phyloP scores from a whole-genome alignment of 2,888 invertebrate species.

The Spodoptera picta region DNA sequence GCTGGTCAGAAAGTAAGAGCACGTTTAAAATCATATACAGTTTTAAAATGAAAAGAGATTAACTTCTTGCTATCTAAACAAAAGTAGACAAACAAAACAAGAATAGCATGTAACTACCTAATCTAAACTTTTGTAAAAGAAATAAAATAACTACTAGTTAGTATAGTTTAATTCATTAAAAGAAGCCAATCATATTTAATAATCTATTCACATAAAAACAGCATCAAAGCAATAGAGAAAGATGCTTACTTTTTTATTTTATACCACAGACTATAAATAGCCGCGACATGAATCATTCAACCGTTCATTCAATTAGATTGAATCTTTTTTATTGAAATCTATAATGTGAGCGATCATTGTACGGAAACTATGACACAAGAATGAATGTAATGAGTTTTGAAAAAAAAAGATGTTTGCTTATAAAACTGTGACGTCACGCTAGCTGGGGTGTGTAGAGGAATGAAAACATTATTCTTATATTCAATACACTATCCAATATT shows the following conservation, averaged over 20 bases:
- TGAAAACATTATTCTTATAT: neutral
- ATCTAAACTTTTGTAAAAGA: too few relatives aligned
- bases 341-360: constrained; percentile 44
- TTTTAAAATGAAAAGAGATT: too few relatives aligned
- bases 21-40: too few relatives aligned
- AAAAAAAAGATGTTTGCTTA: constrained; percentile 35
- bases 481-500: neutral
- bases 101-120: too few relatives aligned
- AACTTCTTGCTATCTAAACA: too few relatives aligned
- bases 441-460: neutral
- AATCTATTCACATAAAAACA: constrained; percentile 10
- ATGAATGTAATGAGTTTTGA: constrained; percentile 1
- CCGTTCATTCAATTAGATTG: constrained; percentile 61
- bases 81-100: too few relatives aligned
- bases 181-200: too few relatives aligned
- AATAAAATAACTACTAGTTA: constrained; percentile 1
- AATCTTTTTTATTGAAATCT: constrained; percentile 58
- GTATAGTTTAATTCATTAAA: too few relatives aligned
- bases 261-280: constrained; percentile 54
- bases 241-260: constrained; percentile 40
- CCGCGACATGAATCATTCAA: constrained; percentile 57
- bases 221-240: constrained; percentile 11
- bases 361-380: constrained; percentile 24
- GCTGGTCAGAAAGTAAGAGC: too few relatives aligned
- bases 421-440: constrained; percentile 32